Conservation (phyloP, 2,113 vertebrate species). For the Eptatretus burgeri region DNA sequence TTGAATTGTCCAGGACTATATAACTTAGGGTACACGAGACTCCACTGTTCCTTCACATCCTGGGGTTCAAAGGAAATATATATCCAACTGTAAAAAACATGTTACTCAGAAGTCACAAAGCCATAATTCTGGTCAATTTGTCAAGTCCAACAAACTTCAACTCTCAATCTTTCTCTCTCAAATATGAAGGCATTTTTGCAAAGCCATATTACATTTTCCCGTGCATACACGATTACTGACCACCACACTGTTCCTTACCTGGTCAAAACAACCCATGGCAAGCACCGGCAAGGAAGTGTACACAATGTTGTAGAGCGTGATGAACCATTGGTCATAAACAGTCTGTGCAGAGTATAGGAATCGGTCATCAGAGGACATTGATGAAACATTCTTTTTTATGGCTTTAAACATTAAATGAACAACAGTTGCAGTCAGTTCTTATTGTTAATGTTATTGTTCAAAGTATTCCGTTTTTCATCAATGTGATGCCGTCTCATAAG, state of each 20-base stretch:
- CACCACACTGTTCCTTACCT: slow-evolving; percentile 23
- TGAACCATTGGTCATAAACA: slow-evolving; percentile 77
- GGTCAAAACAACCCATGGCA: slow-evolving; percentile 62
- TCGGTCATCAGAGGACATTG: no score
- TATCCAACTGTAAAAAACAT: neutral
- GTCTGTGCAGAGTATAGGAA: slow-evolving; percentile 20
- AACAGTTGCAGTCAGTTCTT: no score
- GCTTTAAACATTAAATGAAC: no score
- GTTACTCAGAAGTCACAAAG: no score
- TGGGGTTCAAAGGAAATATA: slow-evolving; percentile 13
- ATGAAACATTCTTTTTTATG: no score
- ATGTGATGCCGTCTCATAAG: no score
- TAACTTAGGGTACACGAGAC: slow-evolving; percentile 43
- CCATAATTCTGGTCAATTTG: no score
- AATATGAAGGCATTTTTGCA: neutral
- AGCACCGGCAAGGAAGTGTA: slow-evolving; percentile 70
- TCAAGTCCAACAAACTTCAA: neutral
- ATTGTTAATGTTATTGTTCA: no score
- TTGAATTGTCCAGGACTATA: slow-evolving; percentile 55
- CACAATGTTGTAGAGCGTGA: slow-evolving; percentile 60
- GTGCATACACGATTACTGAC: no score
- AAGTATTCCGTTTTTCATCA: no score
- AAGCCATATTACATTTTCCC: no score
- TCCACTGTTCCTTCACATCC: slow-evolving; percentile 73
- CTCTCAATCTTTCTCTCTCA: neutral